phyloP scores from a whole-genome alignment of 2,888 invertebrate genomes.

The Drosophila formosana region DNA sequence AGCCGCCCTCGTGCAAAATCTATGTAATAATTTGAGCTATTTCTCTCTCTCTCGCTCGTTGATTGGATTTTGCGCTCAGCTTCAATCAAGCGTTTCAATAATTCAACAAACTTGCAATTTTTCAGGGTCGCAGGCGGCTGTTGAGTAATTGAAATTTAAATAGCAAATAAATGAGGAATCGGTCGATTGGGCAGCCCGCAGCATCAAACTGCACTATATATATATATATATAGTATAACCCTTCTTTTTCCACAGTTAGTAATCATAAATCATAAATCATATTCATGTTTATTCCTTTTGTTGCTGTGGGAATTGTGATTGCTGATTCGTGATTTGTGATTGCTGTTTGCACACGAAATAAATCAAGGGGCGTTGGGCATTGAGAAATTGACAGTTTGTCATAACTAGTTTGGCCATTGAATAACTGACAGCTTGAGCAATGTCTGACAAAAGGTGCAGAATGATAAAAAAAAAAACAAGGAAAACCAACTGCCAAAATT shows the following conservation, averaged over 20 bases:
- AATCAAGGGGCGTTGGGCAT: neutral
- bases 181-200: slow-evolving; percentile 5
- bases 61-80: slow-evolving; percentile 65
- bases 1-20: slow-evolving; percentile 27
- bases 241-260: slow-evolving; percentile 23
- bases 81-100: slow-evolving; percentile 74
- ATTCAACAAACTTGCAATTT: slow-evolving; percentile 58
- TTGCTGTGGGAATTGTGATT: slow-evolving; percentile 27
- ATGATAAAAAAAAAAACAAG: neutral
- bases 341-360: slow-evolving; percentile 41
- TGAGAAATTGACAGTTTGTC: slow-evolving; percentile 44
- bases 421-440: slow-evolving; percentile 35
- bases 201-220: neutral
- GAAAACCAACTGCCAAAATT: slow-evolving; percentile 10
- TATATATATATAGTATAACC: neutral
- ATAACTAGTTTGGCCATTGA: slow-evolving; percentile 34
- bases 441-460: slow-evolving; percentile 19
- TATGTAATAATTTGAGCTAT: slow-evolving; percentile 49
- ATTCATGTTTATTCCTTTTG: slow-evolving; percentile 23
- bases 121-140: slow-evolving; percentile 14
- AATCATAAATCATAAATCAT: slow-evolving; percentile 39
- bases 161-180: slow-evolving; percentile 58
- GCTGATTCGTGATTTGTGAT: slow-evolving; percentile 45
- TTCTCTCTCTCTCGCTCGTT: slow-evolving; percentile 24
- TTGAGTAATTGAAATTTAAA: slow-evolving; percentile 75